Base-by-base conservation (phyloP, 1,140 invertebrate species). In the Drosophila watanabei region DNA sequence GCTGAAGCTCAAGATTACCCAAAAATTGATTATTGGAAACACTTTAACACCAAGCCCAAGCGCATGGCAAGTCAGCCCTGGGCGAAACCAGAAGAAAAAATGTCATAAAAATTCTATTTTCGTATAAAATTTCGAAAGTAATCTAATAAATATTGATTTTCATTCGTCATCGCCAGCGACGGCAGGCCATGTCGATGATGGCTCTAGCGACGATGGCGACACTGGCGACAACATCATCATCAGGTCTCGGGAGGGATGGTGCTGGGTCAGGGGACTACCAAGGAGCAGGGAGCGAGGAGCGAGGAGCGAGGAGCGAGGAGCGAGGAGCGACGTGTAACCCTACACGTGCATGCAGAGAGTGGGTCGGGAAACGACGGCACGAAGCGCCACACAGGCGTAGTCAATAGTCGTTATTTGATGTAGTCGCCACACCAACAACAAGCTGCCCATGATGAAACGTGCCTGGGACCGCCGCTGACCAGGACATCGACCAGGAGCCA, bases 71-170 rank as follows among this genome's bases (percentile, higher is more conserved):
- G 41, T 79, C 76, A 20, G 80, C 81, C 61, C 30, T 45, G 51
- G 59, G 43, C 70, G 28, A 56, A 41, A 52, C 49, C 35, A 59
- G 28, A 46, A 49, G 20, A 41, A 88, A 78, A 80, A 90, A 87
- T 90, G 87, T 82, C 84, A 91, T 91, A 91, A 91, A 91, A 91
- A 89, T 85, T 91, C 88, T 91, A 91, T 86, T 89, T 92, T 89
- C 89, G 90, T 92, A 89, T 92, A 92, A 92, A 92, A 92, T 92
- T 92, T 92, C 89, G 85, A 92, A 92, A 92, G 87, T 92, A 92
- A 92, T 92, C 88, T 92, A 92, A 92, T 92, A 92, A 92, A 92
- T 92, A 92, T 92, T 92, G 91, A 92, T 92, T 92, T 92, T 92
- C 85, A 92, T 92, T 92, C 87, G 90, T 92, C 90, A 92, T 90